These are phyloP conservation scores for Champsocephalus esox DNA, from an alignment of 2,797 vertebrate genomes.

Conservation along the genomic window DNA sequence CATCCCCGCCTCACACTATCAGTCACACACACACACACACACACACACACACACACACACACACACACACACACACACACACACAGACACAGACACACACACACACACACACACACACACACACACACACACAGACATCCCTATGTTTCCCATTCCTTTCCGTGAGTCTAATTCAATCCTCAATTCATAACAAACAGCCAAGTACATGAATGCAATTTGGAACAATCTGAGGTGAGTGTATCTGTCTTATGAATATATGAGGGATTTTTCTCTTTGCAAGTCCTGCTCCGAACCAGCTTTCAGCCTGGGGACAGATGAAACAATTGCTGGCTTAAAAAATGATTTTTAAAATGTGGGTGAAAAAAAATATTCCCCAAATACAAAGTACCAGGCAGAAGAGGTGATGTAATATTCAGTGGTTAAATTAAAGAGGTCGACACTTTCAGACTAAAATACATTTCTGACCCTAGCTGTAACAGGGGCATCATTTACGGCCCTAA, in stretches of 20 bases:
- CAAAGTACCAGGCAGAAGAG: constrained; percentile 43
- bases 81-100: constrained; percentile 30
- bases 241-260: constrained; percentile 79
- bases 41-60: constrained; percentile 19
- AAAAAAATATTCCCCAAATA: constrained; percentile 43
- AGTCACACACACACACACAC: constrained; percentile 32
- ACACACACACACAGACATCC: constrained; percentile 29
- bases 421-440: constrained; percentile 63
- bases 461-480: no score
- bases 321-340: constrained; percentile 64
- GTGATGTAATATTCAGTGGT: constrained; percentile 66
- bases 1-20: constrained; percentile 65
- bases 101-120: constrained; percentile 5
- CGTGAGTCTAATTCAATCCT: constrained; percentile 80
- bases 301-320: constrained; percentile 67
- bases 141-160: constrained; percentile 56
- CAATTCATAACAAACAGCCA: constrained; percentile 64
- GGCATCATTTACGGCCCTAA: no score
- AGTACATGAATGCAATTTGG: constrained; percentile 79
- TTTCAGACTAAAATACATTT: constrained; percentile 37
- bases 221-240: constrained; percentile 75
- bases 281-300: constrained; percentile 57
- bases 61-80: constrained; percentile 24
- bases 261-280: constrained; percentile 46
- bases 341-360: constrained; percentile 46